phyloP scores from a whole-genome alignment of 1,140 invertebrate species.

The Galleria mellonella region DNA sequence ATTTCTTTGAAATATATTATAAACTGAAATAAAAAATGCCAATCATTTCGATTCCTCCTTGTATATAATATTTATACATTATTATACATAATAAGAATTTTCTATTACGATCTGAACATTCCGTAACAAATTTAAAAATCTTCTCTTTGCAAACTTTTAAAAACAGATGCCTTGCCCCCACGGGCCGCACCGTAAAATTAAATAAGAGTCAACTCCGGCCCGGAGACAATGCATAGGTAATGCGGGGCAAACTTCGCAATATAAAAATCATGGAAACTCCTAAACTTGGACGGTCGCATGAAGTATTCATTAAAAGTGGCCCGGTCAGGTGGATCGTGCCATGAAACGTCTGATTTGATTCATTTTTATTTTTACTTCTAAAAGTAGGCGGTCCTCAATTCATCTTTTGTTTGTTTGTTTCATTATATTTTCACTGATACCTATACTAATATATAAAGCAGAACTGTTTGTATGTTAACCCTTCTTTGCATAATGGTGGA shows the following conservation, averaged over 20 bases:
- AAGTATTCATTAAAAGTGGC: conserved; percentile 57
- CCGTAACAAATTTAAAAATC: no score
- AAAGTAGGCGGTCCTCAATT: no score
- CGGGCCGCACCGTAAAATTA: conserved; percentile 34
- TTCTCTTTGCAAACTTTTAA: conserved; percentile 6
- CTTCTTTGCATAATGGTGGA: no score
- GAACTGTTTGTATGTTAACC: no score
- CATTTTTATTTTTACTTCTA: no score
- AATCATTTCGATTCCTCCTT: no score
- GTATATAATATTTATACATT: no score
- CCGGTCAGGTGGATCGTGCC: conserved; percentile 26
- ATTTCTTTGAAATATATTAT: no score
- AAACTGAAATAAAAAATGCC: no score
- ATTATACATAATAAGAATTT: background rate
- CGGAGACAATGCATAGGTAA: conserved; percentile 56
- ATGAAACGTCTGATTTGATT: background rate
- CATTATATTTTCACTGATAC: no score
- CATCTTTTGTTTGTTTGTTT: no score
- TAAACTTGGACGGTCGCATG: conserved; percentile 45
- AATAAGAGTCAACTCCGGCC: conserved; percentile 22
- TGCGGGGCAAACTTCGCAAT: conserved; percentile 28
- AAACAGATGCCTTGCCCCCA: background rate
- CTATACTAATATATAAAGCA: no score
- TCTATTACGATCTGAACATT: background rate
- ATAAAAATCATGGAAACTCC: conserved; percentile 62